Percentiles rank a stretch among this genome's conserved stretches.
Conservation (phyloP, 2,113 vertebrate genomes). For the Chlamydotis undulata region DNA sequence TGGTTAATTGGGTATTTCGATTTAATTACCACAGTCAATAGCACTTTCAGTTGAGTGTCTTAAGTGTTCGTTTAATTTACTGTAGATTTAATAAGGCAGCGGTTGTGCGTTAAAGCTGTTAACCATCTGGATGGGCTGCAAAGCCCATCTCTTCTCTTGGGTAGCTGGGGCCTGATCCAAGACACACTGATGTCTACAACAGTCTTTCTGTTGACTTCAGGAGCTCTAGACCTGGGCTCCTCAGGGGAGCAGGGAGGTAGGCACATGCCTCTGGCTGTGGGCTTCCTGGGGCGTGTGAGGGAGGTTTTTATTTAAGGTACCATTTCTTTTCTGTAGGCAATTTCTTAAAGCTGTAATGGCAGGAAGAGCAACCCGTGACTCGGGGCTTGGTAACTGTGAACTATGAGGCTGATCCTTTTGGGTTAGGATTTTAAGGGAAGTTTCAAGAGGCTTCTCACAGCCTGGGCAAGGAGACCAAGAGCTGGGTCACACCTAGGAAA, state of each 20-base stretch:
- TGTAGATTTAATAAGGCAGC: conserved; percentile 55
- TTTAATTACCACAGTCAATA: conserved; percentile 66
- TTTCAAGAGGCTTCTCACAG: background rate
- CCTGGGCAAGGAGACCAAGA: background rate
- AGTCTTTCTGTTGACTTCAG: conserved; percentile 24
- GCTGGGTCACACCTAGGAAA: conserved; percentile 3
- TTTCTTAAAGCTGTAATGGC: background rate
- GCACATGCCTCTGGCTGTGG: background rate
- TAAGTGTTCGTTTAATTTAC: conserved; percentile 64
- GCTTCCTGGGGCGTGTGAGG: background rate
- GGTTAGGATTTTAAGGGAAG: background rate
- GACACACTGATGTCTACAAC: conserved; percentile 36
- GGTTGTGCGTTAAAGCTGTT: conserved; percentile 53
- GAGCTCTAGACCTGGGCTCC: background rate
- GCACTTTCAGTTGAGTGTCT: conserved; percentile 48
- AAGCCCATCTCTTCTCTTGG: conserved; percentile 40
- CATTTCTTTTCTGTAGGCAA: background rate
- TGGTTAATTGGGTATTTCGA: conserved; percentile 60
- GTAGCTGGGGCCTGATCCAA: conserved; percentile 44
- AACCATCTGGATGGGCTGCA: conserved; percentile 63
- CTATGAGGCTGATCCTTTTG: background rate
- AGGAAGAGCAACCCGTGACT: background rate
- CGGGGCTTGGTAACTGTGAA: background rate
- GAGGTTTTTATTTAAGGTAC: background rate
- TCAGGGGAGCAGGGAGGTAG: background rate